Conservation (phyloP, 2,113 vertebrate species). For the Zeus faber region DNA sequence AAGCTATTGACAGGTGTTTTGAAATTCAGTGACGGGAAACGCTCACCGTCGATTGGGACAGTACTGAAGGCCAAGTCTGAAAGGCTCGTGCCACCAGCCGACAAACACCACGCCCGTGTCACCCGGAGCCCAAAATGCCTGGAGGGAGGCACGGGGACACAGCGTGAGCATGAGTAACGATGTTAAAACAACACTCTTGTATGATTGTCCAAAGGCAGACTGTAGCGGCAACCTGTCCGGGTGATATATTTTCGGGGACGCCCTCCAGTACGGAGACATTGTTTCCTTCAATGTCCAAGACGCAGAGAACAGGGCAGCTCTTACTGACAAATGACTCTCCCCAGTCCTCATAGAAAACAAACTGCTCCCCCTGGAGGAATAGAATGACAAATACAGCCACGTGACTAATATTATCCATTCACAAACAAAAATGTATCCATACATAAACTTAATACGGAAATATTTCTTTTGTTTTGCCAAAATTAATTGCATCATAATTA, state of each 20-base stretch:
- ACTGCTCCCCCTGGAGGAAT: slow-evolving; percentile 80
- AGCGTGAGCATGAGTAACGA: not conserved
- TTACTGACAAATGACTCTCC: slow-evolving; percentile 82
- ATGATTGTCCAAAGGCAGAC: slow-evolving; percentile 22
- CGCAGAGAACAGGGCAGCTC: slow-evolving; percentile 82
- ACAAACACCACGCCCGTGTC: slow-evolving; percentile 88
- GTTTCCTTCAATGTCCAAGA: slow-evolving; percentile 84
- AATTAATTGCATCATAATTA: slow-evolving; percentile 20
- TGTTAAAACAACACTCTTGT: not conserved
- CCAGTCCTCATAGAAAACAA: slow-evolving; percentile 89
- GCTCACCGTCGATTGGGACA: slow-evolving; percentile 89
- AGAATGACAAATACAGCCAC: slow-evolving; percentile 2
- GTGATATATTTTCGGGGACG: slow-evolving; percentile 84
- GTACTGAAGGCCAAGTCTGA: slow-evolving; percentile 83
- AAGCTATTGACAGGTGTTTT: too few relatives aligned
- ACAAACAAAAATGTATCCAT: not conserved
- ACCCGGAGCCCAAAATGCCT: slow-evolving; percentile 93
- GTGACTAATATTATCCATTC: not conserved
- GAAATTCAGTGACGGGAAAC: not conserved
- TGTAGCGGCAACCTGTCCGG: slow-evolving; percentile 82
- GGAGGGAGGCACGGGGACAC: slow-evolving; percentile 14
- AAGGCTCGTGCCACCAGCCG: slow-evolving; percentile 91
- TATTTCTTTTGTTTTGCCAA: not conserved
- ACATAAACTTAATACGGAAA: not conserved
- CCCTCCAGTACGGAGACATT: slow-evolving; percentile 86